These are phyloP conservation scores for Odontocerum albicorne DNA, from an alignment of 2,888 invertebrate genomes.

Conservation along the genomic window DNA sequence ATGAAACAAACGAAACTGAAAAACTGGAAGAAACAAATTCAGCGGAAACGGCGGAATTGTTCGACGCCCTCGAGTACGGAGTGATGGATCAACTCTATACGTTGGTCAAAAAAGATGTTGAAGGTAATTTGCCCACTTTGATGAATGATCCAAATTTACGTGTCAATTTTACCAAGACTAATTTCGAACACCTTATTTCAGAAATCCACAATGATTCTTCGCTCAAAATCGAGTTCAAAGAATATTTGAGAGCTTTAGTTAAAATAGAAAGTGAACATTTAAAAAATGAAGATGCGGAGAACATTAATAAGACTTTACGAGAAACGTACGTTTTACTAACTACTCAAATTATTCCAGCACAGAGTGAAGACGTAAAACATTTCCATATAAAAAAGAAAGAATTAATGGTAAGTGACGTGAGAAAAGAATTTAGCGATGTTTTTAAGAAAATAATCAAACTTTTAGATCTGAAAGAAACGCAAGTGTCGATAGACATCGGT, in stretches of 20 bases:
- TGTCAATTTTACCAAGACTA: conserved; percentile 21
- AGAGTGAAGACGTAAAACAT: conserved; percentile 3
- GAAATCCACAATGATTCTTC: conserved; percentile 21
- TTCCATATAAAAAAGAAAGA: conserved; percentile 20
- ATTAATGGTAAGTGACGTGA: conserved; percentile 1
- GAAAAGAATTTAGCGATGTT: conserved; percentile 1
- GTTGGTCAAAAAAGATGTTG: conserved; percentile 16
- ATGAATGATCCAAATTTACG: conserved; percentile 5
- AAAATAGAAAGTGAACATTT: conserved; percentile 4
- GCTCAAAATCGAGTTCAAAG: conserved; percentile 30
- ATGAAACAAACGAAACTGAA: conserved; percentile 4
- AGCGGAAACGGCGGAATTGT: conserved; percentile 4
- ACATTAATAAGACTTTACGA: conserved; percentile 2
- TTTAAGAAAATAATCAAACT: conserved; percentile 10
- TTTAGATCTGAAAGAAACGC: neutral
- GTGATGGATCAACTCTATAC: conserved; percentile 18
- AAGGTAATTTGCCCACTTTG: conserved; percentile 10
- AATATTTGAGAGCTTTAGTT: conserved; percentile 26
- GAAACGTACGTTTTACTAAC: conserved; percentile 7
- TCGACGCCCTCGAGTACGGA: conserved; percentile 12
- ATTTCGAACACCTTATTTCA: conserved; percentile 25
- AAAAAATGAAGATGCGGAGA: conserved; percentile 21
- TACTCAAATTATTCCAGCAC: neutral
- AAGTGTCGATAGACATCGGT: neutral
- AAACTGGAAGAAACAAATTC: conserved; percentile 2